These are phyloP conservation scores for Aphodius granarius DNA, from an alignment of 2,888 invertebrate genomes.

Conservation along the genomic window DNA sequence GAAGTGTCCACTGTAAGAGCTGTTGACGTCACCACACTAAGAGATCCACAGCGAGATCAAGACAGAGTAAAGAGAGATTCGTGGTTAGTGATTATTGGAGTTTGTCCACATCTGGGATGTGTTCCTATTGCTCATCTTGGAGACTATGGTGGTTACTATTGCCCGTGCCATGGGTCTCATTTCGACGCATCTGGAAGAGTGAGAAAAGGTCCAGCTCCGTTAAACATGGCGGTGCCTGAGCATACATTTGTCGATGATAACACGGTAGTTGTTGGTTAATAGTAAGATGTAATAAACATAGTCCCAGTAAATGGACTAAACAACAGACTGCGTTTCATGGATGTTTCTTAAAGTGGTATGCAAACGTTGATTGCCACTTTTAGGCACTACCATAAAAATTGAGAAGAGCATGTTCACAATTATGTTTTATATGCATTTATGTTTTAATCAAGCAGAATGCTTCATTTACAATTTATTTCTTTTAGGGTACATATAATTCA, in stretches of 20 bases:
- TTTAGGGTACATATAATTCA: too few species aligned
- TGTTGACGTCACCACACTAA: constrained; percentile 63
- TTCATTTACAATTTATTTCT: too few species aligned
- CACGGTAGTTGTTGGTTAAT: constrained; percentile 60
- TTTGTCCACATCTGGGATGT: constrained; percentile 84
- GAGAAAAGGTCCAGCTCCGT: constrained; percentile 75
- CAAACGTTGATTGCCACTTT: too few species aligned
- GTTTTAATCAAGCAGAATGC: too few species aligned
- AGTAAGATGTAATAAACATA: not conserved
- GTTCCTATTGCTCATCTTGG: constrained; percentile 74
- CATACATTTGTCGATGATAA: constrained; percentile 59
- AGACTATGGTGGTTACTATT: constrained; percentile 72
- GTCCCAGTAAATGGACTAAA: too few species aligned
- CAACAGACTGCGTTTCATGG: too few species aligned
- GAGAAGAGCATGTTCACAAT: too few species aligned
- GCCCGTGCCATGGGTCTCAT: constrained; percentile 84
- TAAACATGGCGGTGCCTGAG: constrained; percentile 70
- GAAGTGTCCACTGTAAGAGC: constrained; percentile 66
- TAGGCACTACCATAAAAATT: too few species aligned
- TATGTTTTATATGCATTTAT: too few species aligned
- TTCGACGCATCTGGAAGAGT: constrained; percentile 75
- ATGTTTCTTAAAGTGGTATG: too few species aligned
- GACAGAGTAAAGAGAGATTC: constrained; percentile 68
- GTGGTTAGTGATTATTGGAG: constrained; percentile 78
- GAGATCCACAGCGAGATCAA: constrained; percentile 71